Conservation (phyloP, 2,113 vertebrate species). For the Onychorhynchus coronatus region DNA sequence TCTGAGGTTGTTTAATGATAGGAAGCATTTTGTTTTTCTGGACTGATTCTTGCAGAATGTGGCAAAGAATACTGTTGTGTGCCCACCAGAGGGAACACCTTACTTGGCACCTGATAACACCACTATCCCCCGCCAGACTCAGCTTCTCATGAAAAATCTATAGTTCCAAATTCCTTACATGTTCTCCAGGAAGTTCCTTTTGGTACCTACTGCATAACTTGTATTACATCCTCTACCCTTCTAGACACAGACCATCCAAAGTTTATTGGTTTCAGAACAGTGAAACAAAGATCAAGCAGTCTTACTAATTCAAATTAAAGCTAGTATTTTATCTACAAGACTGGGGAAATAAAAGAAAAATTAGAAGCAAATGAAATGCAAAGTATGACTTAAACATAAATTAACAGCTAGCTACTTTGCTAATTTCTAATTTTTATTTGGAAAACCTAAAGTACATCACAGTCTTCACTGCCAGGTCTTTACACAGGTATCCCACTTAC, state of each 20-base stretch:
- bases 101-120: not conserved
- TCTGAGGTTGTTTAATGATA: not conserved
- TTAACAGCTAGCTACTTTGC: not conserved
- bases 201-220: not conserved
- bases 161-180: not conserved
- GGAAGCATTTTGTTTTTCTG: not conserved
- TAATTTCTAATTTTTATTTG: not conserved
- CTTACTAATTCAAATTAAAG: not conserved
- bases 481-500: not conserved
- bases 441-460: not conserved
- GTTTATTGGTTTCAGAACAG: not conserved
- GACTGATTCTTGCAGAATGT: not conserved
- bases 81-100: not conserved
- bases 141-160: not conserved
- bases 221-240: not conserved
- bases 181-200: not conserved
- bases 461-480: not conserved
- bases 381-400: not conserved
- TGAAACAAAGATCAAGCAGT: not conserved
- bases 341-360: not conserved
- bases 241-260: not conserved
- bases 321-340: not conserved
- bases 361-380: not conserved
- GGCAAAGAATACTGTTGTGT: not conserved
- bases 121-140: not conserved